Base-by-base conservation (phyloP, 1,140 invertebrate species). In the Meloidogyne exigua region DNA sequence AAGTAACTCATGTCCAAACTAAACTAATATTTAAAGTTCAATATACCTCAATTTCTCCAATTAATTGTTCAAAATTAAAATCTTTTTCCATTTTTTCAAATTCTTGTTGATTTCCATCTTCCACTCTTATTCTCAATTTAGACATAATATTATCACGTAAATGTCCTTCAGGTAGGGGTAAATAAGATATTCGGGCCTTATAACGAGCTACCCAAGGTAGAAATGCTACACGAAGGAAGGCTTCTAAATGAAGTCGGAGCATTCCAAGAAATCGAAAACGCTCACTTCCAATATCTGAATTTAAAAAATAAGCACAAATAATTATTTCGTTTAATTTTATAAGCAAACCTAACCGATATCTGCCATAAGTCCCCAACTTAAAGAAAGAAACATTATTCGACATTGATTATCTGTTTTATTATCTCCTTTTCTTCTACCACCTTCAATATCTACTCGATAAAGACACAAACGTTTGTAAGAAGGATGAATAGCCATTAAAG, bases 261-360 rank as follows among this genome's bases (percentile, higher is more conserved):
- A 42, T 25, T 4, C 80, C 81, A 23, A 76, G 68, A 72, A 76
- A 82, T 23, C 83, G 75, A 68, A 84, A 84, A 9, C 83, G 65
- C 67, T 84, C 83, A 63, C 82, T 85, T 36, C 75, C 84, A 21
- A 84, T 39, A 73, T 84, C 81, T 83, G 44, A 81, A 85, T 18
- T 18, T 23, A n/a, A 26, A 74, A 2, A 32, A 70, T 21, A 26
- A 32, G n/a, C n/a, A 5, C 12, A 15, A 18, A 74, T 7, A 63
- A 62, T 13, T 18, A 71, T 5, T 36, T 72, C 15, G 21, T n/a
- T 25, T 11, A 28, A 26, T 18, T 26, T 21, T 32, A 64, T 79
- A 42, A 82, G 49, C 13, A 75, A 49, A 23, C 13, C 78, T 26
- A 81, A 85, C 83, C 83, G 28, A 84, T 84, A 69, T 84, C 83